Evolutionary conservation across 2,888 invertebrate species (phyloP), one percentile per base, ranked within the genome.

Genomic region (Epirrita christyi): DNA sequence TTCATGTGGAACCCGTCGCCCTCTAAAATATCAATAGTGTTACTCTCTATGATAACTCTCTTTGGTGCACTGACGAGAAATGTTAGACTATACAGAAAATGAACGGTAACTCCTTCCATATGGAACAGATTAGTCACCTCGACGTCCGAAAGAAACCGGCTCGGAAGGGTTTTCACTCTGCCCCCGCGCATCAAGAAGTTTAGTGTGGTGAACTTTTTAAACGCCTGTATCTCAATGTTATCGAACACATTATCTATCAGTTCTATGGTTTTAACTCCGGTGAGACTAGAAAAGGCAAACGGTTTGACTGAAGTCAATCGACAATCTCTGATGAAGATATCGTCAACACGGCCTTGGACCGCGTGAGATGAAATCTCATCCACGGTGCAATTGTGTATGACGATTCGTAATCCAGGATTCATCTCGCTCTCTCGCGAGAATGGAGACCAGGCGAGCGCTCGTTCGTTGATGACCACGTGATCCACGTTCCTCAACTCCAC

Each of bases 131-230:
- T 92, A 49, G 92, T 92, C 37, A 97, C 94, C 71, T 95, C 95
- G 46, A 97, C 87, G 70, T 97, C 96, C 55, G 95, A 95, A 76
- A 96, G 93, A 55, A 94, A 93, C 60, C 95, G 93, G 68, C 96
- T 96, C 4, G 96, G 96, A 58, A 96, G 79, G 48, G 88, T 89
- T 28, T 88, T 83, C 44, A 96, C 93, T 9, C 75, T 84, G 15
- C 95, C 94, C 3, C 95, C 94, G 40, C 92, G 91, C 48, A 97
- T 81, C 64, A 93, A 88, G 63, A 97, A 92, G 65, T 93, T 93
- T 34, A 93, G 93, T 0, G 95, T 94, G 27, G 94, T 93, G 75
- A 97, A 96, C 83, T 96, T 96, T 74, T 96, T 97, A 73, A 97
- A 96, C 1, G 96, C 94, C 84, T 96, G 94, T 38, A 93, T 93